Base-by-base conservation (phyloP, 2,888 invertebrate species). In the Archips crataeganus region DNA sequence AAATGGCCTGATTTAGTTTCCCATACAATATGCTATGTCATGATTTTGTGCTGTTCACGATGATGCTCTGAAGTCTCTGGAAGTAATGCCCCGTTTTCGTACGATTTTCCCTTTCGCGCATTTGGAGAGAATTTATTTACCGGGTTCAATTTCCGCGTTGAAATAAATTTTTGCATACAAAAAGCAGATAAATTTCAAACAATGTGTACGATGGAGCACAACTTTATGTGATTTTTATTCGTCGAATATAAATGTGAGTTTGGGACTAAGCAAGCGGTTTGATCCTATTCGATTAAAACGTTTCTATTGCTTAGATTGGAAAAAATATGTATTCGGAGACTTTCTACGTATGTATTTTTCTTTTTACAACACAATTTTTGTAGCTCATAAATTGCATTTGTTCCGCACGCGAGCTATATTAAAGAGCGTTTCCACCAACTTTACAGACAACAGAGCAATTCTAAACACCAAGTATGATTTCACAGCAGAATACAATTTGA, bases 401-500 rank as follows among this genome's bases (percentile, higher is more conserved):
- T 63, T 51, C 42, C 42, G 39, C 64, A 65, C 49, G 47, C 49
- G 47, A 65, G 42, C 47, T 36, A 13, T 23, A 49, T 69, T 51
- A 42, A 49, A 69, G 49, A 42, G 36, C 75, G 63, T 59, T 75
- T 75, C 49, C 66, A 72, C 71, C 76, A 79, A 80, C 76, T 79
- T 79, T 78, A 78, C 75, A 75, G 59, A 77, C 77, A 74, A 76
- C 80, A 79, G 81, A 77, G 77, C 79, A 79, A 77, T 79, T 79
- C 78, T 75, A 71, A 77, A 71, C 76, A 79, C 80, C 79, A 79
- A 81, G 81, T 79, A 80, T 80, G 78, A 82, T 79, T 81, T 81
- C 79, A 78, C 77, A 49, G 63, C 79, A 76, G 76, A 82, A 80
- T 77, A 83, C 77, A 82, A 82, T 83, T 81, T 77, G 79, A 82